Evolutionary conservation across 1,140 invertebrate species (phyloP).

Genomic region (Yoshiicerus persimilis): DNA sequence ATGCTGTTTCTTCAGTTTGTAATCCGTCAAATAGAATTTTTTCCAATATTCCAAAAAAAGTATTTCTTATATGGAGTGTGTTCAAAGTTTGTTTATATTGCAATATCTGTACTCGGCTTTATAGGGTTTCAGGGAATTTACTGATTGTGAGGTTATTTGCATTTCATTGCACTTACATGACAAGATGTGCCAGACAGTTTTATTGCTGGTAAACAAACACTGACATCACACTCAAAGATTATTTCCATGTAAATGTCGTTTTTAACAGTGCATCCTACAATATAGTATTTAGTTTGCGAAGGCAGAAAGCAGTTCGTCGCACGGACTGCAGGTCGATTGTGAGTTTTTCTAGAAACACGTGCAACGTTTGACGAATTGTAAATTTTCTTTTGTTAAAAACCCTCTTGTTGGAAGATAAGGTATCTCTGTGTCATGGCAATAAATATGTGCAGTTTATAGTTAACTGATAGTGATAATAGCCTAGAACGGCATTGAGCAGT

Average conservation of each 20-base stretch:
- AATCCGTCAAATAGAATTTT: too few species aligned
- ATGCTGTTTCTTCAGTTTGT: too few species aligned
- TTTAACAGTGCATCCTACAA: neutral
- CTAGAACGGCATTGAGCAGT: neutral
- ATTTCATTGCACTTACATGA: neutral
- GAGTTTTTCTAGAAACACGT: neutral
- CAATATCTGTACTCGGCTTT: neutral
- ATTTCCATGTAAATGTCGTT: neutral
- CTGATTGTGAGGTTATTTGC: neutral
- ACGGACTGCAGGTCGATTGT: neutral
- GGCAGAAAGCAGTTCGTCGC: neutral
- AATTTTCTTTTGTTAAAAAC: neutral
- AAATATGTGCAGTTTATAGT: neutral
- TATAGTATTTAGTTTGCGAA: neutral
- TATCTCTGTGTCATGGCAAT: neutral
- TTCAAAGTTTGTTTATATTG: neutral
- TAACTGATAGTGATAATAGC: neutral
- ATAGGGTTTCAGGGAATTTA: neutral
- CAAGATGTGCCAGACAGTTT: constrained; percentile 12
- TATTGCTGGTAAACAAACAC: neutral
- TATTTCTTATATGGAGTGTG: too few species aligned
- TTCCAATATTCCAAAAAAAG: too few species aligned
- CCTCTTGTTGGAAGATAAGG: neutral
- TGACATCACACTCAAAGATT: neutral
- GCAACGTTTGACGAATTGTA: neutral